Percentiles rank a stretch among this genome's conserved stretches.
These are phyloP conservation scores for Neotoxoptera formosana DNA, from an alignment of 1,140 invertebrate species.

Conservation along the genomic window DNA sequence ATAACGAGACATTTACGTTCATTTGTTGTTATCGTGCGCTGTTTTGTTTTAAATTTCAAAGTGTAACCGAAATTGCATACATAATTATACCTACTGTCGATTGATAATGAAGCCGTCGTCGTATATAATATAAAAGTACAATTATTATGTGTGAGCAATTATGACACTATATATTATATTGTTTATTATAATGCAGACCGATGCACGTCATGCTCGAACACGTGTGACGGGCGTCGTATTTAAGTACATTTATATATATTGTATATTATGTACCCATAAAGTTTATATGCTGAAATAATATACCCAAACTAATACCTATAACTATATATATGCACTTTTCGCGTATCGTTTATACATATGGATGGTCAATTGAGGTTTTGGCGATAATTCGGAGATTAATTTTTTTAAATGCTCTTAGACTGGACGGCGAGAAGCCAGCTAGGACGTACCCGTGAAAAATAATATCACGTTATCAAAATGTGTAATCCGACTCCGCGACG, in stretches of 20 bases:
- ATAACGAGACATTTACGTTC: neutral
- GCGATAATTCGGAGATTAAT: conserved; percentile 20
- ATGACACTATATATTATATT: neutral
- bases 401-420: neutral
- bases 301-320: neutral
- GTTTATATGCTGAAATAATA: neutral
- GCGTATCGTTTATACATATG: neutral
- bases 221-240: neutral
- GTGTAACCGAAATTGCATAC: neutral
- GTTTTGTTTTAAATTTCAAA: neutral
- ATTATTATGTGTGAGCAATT: neutral
- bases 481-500: conserved; percentile 6
- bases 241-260: neutral
- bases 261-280: neutral
- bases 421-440: conserved; percentile 10
- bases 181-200: neutral
- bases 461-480: conserved; percentile 25
- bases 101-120: neutral
- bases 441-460: neutral
- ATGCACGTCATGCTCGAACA: neutral
- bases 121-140: neutral
- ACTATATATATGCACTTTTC: neutral
- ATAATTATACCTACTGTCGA: neutral
- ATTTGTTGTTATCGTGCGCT: too few species aligned
- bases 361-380: neutral